Base-by-base conservation (phyloP, 2,797 vertebrate species). In the Amblyopsis hoosieri region DNA sequence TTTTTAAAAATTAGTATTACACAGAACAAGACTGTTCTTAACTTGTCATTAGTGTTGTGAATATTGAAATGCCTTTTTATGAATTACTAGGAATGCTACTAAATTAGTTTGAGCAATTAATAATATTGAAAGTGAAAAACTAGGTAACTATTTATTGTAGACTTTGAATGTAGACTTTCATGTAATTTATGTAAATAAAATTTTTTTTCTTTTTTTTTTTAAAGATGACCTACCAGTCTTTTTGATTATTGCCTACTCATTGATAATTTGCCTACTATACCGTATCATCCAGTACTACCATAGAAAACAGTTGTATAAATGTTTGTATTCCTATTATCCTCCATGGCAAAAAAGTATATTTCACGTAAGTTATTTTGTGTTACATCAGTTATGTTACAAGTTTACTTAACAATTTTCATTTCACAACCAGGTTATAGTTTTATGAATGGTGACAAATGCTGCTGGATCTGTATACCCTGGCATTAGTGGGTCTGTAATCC, bases 121-220 rank as follows among this genome's bases (percentile, higher is more conserved):
- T 19, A 86, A 69, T 91, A 84, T 87, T 90, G 74, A 89, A 84
- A 33, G 80, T 91, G 80, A 83, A 82, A 80, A 82, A 74, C 57
- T 89, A 87, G 72, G 37, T 58, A 70, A 77, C 71, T 90, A 78
- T 86, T 90, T 89, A 83, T 70, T 87, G 87, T 94, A 85, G 84
- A 90, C 65, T 82, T 78, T 79, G 80, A 84, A 89, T 82, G 78
- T 81, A 82, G 77, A 79, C 62, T 86, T 89, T 90, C 80, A 85
- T 95, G 93, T 94, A 95, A 93, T 93, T 92, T 89, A 90, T 95
- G 92, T 94, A 95, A 94, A 95, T 94, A 94, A 92, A 92, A 87
- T 74, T 87, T 81, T 79, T 83, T 75, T 87, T 87, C 91, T 92
- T 90, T 87, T 86, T 82, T 87, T 83, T 90, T 85, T 82, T 84